Conservation (phyloP, 2,888 invertebrate genomes). For the Notodonta dromedarius region DNA sequence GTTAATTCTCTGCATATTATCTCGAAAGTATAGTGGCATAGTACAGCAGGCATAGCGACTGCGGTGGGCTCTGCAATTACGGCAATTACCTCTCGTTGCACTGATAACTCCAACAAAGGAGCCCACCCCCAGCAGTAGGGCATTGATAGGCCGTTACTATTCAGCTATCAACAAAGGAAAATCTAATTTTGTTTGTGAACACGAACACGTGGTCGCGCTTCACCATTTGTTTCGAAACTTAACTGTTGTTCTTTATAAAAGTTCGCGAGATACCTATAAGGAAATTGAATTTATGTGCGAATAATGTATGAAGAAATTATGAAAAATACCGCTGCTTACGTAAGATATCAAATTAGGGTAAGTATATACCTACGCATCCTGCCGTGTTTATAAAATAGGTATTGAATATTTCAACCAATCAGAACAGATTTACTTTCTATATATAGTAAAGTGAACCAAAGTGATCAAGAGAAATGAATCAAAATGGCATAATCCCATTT, state of each 20-base stretch:
- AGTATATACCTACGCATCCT: no score
- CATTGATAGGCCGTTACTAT: conserved; percentile 32
- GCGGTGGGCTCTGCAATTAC: conserved; percentile 22
- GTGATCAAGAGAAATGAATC: no score
- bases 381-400: neutral
- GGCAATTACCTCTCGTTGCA: conserved; percentile 29
- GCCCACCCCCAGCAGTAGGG: conserved; percentile 18
- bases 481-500: no score
- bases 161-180: conserved; percentile 34
- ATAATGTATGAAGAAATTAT: neutral
- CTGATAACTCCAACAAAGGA: conserved; percentile 36
- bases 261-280: conserved; percentile 14
- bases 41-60: neutral
- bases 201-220: conserved; percentile 24
- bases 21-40: neutral
- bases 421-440: no score
- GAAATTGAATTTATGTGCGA: conserved; percentile 14
- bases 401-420: neutral
- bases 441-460: no score
- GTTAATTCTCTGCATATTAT: neutral
- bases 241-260: conserved; percentile 18
- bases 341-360: neutral
- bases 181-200: conserved; percentile 29
- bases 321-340: neutral
- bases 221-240: conserved; percentile 19